Conservation (phyloP, 2,797 vertebrate genomes). For the Tachyglossus aculeatus region DNA sequence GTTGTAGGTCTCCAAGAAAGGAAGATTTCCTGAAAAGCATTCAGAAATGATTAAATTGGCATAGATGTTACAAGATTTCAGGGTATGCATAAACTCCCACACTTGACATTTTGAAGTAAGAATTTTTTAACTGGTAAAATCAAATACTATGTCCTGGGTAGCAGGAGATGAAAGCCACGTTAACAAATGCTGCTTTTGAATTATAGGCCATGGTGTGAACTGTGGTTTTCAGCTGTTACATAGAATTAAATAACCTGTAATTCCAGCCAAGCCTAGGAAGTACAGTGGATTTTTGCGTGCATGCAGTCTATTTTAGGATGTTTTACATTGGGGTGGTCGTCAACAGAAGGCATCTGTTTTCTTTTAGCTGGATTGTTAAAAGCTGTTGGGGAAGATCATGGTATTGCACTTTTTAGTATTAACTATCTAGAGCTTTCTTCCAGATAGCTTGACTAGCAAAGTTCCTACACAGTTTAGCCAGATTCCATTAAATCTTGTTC, state of each 20-base stretch:
- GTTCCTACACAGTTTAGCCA: not conserved
- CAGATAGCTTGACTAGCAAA: not conserved
- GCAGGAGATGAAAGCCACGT: too few relatives aligned
- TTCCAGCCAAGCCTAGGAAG: not conserved
- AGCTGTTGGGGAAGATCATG: constrained; percentile 20
- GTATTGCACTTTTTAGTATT: not conserved
- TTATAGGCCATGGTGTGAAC: too few relatives aligned
- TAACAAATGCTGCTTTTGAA: too few relatives aligned
- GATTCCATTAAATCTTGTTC: not conserved
- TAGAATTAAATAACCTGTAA: not conserved
- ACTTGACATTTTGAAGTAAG: too few relatives aligned
- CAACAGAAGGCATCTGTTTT: constrained; percentile 21
- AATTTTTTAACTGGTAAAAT: too few relatives aligned
- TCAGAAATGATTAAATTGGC: too few relatives aligned
- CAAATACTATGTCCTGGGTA: too few relatives aligned
- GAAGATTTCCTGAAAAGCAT: too few relatives aligned
- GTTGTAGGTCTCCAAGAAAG: too few relatives aligned
- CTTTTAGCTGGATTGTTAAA: constrained; percentile 31
- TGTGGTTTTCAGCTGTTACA: not conserved
- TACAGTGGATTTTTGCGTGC: not conserved
- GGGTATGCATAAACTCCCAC: too few relatives aligned
- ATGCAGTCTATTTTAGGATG: not conserved
- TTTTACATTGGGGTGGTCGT: constrained; percentile 4
- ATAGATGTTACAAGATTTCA: too few relatives aligned
- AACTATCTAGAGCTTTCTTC: not conserved